Evolutionary conservation across 2,888 invertebrate genomes (phyloP), one percentile per base, ranked within the genome.

Genomic region (Plusia festucae): DNA sequence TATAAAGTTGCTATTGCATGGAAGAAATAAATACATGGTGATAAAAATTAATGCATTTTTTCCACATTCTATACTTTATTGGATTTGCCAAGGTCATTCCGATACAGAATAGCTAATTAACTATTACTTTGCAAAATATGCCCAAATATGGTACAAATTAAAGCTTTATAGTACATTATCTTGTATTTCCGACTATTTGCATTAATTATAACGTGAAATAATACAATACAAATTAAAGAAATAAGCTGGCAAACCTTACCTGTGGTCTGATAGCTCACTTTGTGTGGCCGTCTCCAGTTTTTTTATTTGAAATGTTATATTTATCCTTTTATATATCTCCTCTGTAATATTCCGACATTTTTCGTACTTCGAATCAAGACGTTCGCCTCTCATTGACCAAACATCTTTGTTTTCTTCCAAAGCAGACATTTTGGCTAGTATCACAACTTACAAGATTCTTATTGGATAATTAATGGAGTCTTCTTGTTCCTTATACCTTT

Each of bases 301-400:
- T 75, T 94, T 95, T 13, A 94, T 94, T 86, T 94, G 90, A 87
- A 95, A 94, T 6, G 94, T 95, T 66, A 95, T 93, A 79, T 95
- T 90, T 68, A 95, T 95, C 78, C 95, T 90, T 68, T 95, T 95
- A 77, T 95, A 95, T 75, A 95, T 95, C 73, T 95, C 95, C 63
- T 94, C 94, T 0, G 94, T 92, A 9, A 95, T 95, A 81, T 94
- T 91, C 4, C 92, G 87, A 84, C 94, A 95, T 86, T 95, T 95
- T 65, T 95, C 94, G 55, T 94, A 92, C 74, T 91, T 94, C 0
- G 92, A 87, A 70, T 91, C 85, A 11, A 90, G 75, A 9, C 82
- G 84, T 65, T 91, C 89, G 16, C 78, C 86, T 34, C 87, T 69
- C 7, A 86, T 77, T 3, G 88, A 79, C 94, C 94, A 94, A 60